A percentile compares a stretch with the other conserved stretches of the same genome.
These are phyloP conservation scores for Scaptomyza pallida DNA, from an alignment of 1,140 invertebrate genomes.

Conservation along the genomic window DNA sequence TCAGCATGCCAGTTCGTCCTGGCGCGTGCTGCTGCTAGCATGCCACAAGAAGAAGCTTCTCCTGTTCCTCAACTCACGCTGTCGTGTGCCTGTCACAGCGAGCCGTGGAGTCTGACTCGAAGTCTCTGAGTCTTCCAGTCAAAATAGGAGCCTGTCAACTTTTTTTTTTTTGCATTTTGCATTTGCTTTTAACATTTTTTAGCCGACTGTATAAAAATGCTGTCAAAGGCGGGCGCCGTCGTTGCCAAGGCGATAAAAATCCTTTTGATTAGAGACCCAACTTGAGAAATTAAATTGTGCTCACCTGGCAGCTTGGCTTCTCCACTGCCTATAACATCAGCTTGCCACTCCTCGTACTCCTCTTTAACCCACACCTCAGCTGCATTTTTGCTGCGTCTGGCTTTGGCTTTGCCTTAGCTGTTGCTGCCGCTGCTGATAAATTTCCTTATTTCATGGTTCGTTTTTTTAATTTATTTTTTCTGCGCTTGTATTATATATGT, in stretches of 20 bases:
- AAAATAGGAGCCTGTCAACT: conserved; percentile 36
- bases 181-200: too few species aligned
- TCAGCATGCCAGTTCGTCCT: conserved; percentile 31
- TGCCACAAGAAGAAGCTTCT: conserved; percentile 1
- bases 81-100: conserved; percentile 69
- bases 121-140: conserved; percentile 24
- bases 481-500: conserved; percentile 7
- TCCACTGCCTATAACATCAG: conserved; percentile 6
- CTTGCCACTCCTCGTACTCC: neutral
- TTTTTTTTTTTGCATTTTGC: neutral
- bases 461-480: conserved; percentile 74
- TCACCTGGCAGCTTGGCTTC: conserved; percentile 66
- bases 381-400: conserved; percentile 68
- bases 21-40: neutral
- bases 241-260: conserved; percentile 74
- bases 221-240: conserved; percentile 40
- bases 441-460: conserved; percentile 80
- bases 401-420: conserved; percentile 25
- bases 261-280: conserved; percentile 76
- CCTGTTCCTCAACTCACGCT: conserved; percentile 13
- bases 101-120: conserved; percentile 10
- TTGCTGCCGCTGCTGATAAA: conserved; percentile 64
- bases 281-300: conserved; percentile 82
- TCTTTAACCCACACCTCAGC: neutral
- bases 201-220: conserved; percentile 48